Conservation (phyloP, 2,888 invertebrate genomes). For the Plemyria rubiginata region DNA sequence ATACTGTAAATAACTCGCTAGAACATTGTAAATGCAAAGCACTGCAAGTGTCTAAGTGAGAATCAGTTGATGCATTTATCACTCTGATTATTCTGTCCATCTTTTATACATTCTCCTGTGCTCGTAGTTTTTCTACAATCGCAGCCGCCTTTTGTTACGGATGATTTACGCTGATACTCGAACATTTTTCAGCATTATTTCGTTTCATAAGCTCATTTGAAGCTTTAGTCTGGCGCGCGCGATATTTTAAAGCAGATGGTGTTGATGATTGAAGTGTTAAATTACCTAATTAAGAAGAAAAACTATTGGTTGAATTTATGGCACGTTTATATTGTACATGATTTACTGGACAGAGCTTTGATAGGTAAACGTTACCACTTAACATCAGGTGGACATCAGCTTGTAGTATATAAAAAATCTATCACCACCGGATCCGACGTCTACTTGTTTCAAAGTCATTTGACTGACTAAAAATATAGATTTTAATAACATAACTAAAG, state of each 20-base stretch:
- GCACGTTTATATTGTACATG: no score
- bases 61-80: constrained; percentile 28
- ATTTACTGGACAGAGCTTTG: no score
- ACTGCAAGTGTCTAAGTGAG: not conserved
- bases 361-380: no score
- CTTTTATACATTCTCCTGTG: constrained; percentile 22
- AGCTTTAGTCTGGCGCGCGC: constrained; percentile 37
- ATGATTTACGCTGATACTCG: constrained; percentile 61
- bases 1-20: not conserved
- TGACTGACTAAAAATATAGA: no score
- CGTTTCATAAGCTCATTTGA: constrained; percentile 46
- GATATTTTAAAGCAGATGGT: constrained; percentile 37
- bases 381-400: no score
- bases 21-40: not conserved
- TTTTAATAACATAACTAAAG: no score
- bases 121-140: constrained; percentile 27
- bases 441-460: no score
- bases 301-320: constrained; percentile 28
- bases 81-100: constrained; percentile 28
- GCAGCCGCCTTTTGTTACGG: constrained; percentile 49
- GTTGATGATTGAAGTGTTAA: constrained; percentile 20
- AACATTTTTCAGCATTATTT: constrained; percentile 58
- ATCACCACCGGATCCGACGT: no score
- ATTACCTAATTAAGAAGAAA: not conserved
- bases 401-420: no score